Evolutionary conservation across 2,888 invertebrate genomes (phyloP), one percentile per base, ranked within the genome.

Genomic region (Slavum lentiscoides): DNA sequence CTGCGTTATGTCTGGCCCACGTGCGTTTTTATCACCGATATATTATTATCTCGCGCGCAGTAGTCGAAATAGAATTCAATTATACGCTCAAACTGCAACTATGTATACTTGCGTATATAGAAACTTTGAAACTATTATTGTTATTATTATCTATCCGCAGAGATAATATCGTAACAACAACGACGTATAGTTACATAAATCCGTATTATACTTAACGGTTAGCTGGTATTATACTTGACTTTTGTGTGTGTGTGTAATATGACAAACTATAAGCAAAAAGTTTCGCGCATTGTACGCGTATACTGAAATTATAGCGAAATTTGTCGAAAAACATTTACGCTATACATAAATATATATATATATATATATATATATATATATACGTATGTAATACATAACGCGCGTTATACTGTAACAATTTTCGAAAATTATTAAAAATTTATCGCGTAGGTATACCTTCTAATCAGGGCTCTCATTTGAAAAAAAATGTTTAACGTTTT

Each of bases 51-150:
- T 30, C 1, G 4, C 30, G 30, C 4, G 1, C 30, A 30, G 9
- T 9, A 49, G 58, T 73, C 72, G 23, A 43, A 73, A 43, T 73
- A 59, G 61, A 73, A 73, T 73, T 73, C 73, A 73, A 73, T 73
- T 73, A 73, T 7, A 43, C 21, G 8, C 61, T 23, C 23, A 23
- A 73, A 49, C 49, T 3, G 61, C 73, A 30, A 30, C 30, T 30
- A 30, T 30, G 30, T 39, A 73, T n/a, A 58, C 17, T n/a, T 4
- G 5, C 39, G 21, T 68, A 23, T 61, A 23, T 23, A 49, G 43
- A 43, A 61, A 73, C 73, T 73, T 73, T 61, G 61, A 49, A 61
- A 73, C 61, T 73, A 73, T 73, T 73, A 73, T 73, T 73, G 39
- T 73, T 73, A 59, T 72, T 72, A 73, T 61, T 61, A 61, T 73